Percentiles rank a stretch among this genome's conserved stretches.
Evolutionary conservation across 2,888 invertebrate genomes (phyloP).

Genomic region (Mythimna loreyi): DNA sequence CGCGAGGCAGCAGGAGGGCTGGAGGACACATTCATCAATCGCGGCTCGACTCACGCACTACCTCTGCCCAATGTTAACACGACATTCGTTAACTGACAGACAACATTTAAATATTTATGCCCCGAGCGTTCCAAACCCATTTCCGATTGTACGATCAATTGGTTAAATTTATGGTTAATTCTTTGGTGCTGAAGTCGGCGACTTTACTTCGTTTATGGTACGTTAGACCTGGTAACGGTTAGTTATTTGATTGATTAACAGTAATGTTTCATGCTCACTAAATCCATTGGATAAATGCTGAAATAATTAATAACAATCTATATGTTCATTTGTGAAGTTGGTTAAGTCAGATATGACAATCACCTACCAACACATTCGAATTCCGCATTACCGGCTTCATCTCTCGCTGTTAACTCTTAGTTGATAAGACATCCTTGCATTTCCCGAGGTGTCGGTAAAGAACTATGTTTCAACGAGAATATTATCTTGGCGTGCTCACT

Average conservation of each 20-base stretch:
- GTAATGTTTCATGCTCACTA: neutral
- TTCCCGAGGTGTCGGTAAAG: slow-evolving; percentile 66
- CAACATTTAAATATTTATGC: slow-evolving; percentile 53
- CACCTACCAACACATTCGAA: slow-evolving; percentile 25
- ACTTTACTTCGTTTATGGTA: neutral
- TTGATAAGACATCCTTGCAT: slow-evolving; percentile 66
- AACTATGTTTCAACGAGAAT: slow-evolving; percentile 69
- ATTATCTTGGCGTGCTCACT: slow-evolving; percentile 68
- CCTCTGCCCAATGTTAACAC: slow-evolving; percentile 38
- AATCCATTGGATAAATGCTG: neutral
- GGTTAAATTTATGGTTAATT: slow-evolving; percentile 20
- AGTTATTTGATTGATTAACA: neutral
- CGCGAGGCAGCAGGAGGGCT: slow-evolving; percentile 39
- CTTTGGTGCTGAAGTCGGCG: neutral
- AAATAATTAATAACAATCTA: neutral
- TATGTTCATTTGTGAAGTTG: neutral
- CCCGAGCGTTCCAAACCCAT: slow-evolving; percentile 25
- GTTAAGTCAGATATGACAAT: slow-evolving; percentile 14
- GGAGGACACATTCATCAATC: slow-evolving; percentile 57
- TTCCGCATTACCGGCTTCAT: slow-evolving; percentile 34
- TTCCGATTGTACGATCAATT: slow-evolving; percentile 24
- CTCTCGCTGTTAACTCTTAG: slow-evolving; percentile 62
- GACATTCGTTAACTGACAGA: slow-evolving; percentile 43
- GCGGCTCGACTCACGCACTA: slow-evolving; percentile 40
- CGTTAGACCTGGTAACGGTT: neutral